phyloP scores from a whole-genome alignment of 2,797 vertebrate species.

The Pelodytes ibericus region DNA sequence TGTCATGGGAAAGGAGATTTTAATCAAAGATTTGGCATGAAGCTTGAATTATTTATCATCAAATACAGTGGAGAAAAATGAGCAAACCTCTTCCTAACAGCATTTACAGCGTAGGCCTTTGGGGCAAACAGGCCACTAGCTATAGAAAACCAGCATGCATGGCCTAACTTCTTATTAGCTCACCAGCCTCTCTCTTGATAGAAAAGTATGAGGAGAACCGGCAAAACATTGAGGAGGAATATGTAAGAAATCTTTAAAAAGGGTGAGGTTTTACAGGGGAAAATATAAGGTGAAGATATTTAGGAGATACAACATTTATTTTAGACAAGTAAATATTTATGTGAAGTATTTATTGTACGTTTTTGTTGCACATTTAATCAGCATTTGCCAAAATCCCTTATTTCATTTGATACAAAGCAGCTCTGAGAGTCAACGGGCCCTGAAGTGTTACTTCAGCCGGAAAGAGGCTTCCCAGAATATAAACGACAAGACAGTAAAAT shows the following conservation, averaged over 20 bases:
- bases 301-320: too few relatives aligned
- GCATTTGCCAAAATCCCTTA: too few relatives aligned
- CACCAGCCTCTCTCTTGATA: not conserved
- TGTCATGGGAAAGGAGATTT: constrained; percentile 60
- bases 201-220: not conserved
- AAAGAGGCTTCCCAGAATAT: constrained; percentile 1
- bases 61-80: constrained; percentile 67
- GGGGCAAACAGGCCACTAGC: constrained; percentile 30
- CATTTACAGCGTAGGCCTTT: constrained; percentile 26
- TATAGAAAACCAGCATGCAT: not conserved
- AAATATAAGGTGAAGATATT: too few relatives aligned
- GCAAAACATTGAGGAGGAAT: not conserved
- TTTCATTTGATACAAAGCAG: not conserved
- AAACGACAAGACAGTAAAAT: not conserved
- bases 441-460: not conserved
- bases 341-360: too few relatives aligned
- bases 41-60: constrained; percentile 79
- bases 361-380: too few relatives aligned
- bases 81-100: constrained; percentile 29
- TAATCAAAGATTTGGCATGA: constrained; percentile 77
- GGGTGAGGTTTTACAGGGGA: too few relatives aligned
- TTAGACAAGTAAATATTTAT: too few relatives aligned
- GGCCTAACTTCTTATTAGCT: constrained; percentile 18
- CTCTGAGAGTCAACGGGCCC: not conserved
- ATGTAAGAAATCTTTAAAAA: too few relatives aligned